Conservation (phyloP, 2,888 invertebrate species). For the Orthosia cruda region DNA sequence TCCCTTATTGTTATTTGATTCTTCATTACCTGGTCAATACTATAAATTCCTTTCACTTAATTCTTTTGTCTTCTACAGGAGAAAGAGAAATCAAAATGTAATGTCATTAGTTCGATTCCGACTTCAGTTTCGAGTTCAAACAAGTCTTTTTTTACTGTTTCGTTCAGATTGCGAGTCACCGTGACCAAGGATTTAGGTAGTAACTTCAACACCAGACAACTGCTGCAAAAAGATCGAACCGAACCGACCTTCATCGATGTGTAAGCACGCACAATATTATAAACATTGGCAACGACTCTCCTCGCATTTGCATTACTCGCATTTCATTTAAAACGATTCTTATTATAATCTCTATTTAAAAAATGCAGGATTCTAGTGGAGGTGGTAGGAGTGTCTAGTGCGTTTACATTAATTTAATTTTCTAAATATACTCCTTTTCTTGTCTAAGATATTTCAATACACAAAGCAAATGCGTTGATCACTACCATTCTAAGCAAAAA, state of each 20-base stretch:
- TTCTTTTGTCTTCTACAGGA: constrained; percentile 16
- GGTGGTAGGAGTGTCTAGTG: too few species aligned
- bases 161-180: constrained; percentile 27
- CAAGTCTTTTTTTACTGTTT: constrained; percentile 16
- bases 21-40: constrained; percentile 35
- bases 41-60: constrained; percentile 9
- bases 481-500: constrained; percentile 43
- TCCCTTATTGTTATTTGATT: constrained; percentile 31
- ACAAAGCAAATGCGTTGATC: constrained; percentile 31
- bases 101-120: constrained; percentile 10
- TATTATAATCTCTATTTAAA: constrained; percentile 35
- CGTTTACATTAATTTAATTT: neutral
- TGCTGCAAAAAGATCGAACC: constrained; percentile 63
- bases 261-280: constrained; percentile 67
- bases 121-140: neutral
- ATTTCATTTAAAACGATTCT: constrained; percentile 59
- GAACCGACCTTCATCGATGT: constrained; percentile 64
- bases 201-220: constrained; percentile 43
- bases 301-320: constrained; percentile 62
- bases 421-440: neutral
- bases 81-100: constrained; percentile 30
- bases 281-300: constrained; percentile 65
- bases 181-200: constrained; percentile 47
- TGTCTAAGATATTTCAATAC: neutral
- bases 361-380: too few species aligned